Conservation (phyloP, 2,113 vertebrate species). For the Corynorhinus townsendii region DNA sequence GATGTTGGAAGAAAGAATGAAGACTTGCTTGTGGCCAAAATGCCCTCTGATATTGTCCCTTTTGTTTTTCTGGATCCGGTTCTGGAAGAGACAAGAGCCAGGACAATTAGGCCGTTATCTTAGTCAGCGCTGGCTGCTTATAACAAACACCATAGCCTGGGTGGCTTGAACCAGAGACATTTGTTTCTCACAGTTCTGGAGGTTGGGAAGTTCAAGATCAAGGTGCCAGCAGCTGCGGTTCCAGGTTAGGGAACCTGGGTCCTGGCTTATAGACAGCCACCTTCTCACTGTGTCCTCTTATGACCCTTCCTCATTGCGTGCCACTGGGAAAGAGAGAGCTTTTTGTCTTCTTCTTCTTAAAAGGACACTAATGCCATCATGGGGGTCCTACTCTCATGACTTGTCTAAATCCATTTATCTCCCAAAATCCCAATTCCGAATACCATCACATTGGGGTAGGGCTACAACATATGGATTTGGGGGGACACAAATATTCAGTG, state of each 20-base stretch:
- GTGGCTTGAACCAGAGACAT: neutral
- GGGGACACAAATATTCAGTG: neutral
- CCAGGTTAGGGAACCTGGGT: neutral
- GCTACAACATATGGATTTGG: neutral
- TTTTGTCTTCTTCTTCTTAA: neutral
- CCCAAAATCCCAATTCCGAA: neutral
- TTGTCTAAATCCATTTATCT: neutral
- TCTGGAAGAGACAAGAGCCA: neutral
- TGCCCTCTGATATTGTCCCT: neutral
- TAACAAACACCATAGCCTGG: neutral
- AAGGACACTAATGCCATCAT: neutral
- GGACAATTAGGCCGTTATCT: neutral
- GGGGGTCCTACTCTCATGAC: neutral
- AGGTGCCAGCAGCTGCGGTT: neutral
- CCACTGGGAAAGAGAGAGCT: neutral
- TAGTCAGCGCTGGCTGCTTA: neutral
- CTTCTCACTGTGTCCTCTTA: neutral
- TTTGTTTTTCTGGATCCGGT: neutral
- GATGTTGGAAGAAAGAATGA: neutral
- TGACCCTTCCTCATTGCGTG: neutral
- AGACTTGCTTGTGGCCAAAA: neutral
- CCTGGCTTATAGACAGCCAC: neutral
- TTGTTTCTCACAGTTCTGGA: neutral
- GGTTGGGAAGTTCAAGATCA: neutral
- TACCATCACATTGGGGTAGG: neutral